phyloP scores from a whole-genome alignment of 2,888 invertebrate genomes.

The Dryobota labecula region DNA sequence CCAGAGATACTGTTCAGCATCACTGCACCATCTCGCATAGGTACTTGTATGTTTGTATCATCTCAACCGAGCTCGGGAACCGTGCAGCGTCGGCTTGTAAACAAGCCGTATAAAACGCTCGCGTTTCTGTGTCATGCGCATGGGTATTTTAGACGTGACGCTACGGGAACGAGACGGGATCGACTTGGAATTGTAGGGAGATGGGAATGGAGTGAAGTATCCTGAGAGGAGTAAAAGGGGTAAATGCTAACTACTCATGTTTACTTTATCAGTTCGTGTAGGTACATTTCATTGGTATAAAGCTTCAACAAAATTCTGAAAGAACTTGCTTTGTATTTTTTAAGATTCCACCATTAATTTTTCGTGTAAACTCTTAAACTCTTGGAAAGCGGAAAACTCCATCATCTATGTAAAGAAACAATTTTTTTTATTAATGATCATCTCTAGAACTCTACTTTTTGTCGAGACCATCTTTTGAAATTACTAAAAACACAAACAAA shows the following conservation, averaged over 20 bases:
- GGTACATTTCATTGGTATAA: too few species aligned
- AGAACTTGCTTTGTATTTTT: too few species aligned
- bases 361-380: too few species aligned
- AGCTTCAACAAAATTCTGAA: too few species aligned
- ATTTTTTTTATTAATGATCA: too few species aligned
- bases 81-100: conserved; percentile 62
- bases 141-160: conserved; percentile 28
- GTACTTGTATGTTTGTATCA: conserved; percentile 48
- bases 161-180: conserved; percentile 46
- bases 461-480: too few species aligned
- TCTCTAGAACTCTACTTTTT: too few species aligned
- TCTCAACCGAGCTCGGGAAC: conserved; percentile 52
- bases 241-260: neutral
- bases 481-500: neutral
- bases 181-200: neutral
- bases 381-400: too few species aligned
- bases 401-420: too few species aligned
- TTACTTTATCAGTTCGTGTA: neutral
- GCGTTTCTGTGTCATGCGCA: conserved; percentile 67
- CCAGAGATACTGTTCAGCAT: conserved; percentile 32
- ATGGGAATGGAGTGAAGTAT: too few species aligned
- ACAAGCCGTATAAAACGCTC: conserved; percentile 65
- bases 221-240: neutral
- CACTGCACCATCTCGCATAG: conserved; percentile 47
- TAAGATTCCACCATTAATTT: too few species aligned